Conservation (phyloP, 2,113 vertebrate genomes). For the Lipophrys pholis region DNA sequence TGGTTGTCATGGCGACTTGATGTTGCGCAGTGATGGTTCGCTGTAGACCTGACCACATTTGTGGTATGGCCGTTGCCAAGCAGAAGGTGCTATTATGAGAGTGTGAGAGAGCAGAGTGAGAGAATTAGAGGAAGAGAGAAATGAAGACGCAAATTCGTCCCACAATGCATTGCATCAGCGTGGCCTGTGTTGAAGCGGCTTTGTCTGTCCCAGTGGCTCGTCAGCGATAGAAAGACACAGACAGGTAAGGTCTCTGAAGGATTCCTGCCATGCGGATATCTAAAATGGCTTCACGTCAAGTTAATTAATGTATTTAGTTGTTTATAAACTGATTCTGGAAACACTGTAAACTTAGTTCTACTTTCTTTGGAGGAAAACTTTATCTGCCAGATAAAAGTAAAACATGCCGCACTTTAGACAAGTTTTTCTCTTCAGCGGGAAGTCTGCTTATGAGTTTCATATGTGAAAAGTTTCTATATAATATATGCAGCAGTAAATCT, state of each 20-base stretch:
- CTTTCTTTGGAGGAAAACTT: background rate
- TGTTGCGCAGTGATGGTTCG: slow-evolving; percentile 78
- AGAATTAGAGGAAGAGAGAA: slow-evolving; percentile 61
- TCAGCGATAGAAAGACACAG: slow-evolving; percentile 74
- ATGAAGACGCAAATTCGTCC: slow-evolving; percentile 68
- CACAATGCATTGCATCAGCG: slow-evolving; percentile 77
- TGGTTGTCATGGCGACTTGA: slow-evolving; percentile 81
- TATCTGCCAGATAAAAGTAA: background rate
- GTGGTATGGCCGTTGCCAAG: slow-evolving; percentile 79
- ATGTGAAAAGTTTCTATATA: background rate
- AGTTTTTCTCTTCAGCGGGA: background rate
- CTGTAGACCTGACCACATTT: slow-evolving; percentile 78
- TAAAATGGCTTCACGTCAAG: background rate
- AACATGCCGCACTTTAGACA: slow-evolving; percentile 2
- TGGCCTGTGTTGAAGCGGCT: slow-evolving; percentile 75
- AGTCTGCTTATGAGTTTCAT: background rate
- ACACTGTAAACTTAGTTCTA: too few species aligned
- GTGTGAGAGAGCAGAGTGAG: slow-evolving; percentile 57
- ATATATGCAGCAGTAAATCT: slow-evolving; percentile 7
- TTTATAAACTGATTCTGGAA: background rate
- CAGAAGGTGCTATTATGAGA: slow-evolving; percentile 80
- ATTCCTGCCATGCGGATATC: slow-evolving; percentile 1
- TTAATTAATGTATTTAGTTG: background rate
- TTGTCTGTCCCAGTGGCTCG: slow-evolving; percentile 70
- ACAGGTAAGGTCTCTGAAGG: slow-evolving; percentile 73